A percentile compares a stretch with the other conserved stretches of the same genome.
Evolutionary conservation across 2,797 vertebrate species (phyloP).

Genomic region (Cetoscarus ocellatus): DNA sequence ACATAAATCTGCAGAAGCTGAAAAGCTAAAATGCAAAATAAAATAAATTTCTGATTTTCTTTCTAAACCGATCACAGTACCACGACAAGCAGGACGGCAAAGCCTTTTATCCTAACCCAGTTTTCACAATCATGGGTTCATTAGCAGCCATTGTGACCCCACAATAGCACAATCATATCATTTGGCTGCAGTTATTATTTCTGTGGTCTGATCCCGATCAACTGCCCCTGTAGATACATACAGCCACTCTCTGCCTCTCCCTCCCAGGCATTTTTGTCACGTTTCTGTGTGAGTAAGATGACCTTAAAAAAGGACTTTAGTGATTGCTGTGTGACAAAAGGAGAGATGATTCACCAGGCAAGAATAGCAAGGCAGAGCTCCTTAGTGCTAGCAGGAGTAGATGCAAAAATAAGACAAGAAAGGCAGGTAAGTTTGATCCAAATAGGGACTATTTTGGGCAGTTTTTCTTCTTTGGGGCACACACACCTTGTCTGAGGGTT

Average conservation of each 20-base stretch:
- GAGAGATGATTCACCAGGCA: neutral
- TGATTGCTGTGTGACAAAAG: constrained; percentile 12
- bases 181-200: constrained; percentile 11
- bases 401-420: constrained; percentile 13
- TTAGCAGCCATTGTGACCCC: constrained; percentile 41
- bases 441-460: constrained; percentile 5
- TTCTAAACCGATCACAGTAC: neutral
- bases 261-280: neutral
- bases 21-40: neutral
- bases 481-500: constrained; percentile 33
- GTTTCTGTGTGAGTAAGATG: constrained; percentile 6
- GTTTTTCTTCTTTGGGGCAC: constrained; percentile 8
- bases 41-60: neutral
- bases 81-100: neutral
- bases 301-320: neutral
- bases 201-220: constrained; percentile 14
- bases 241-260: neutral
- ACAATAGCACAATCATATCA: constrained; percentile 35
- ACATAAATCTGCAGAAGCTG: neutral
- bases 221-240: constrained; percentile 4
- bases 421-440: constrained; percentile 19
- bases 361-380: constrained; percentile 1
- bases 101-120: neutral
- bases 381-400: neutral
- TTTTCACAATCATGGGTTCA: constrained; percentile 46